These are phyloP conservation scores for Mus pahari DNA, from an alignment of 2,113 vertebrate species.

Conservation along the genomic window DNA sequence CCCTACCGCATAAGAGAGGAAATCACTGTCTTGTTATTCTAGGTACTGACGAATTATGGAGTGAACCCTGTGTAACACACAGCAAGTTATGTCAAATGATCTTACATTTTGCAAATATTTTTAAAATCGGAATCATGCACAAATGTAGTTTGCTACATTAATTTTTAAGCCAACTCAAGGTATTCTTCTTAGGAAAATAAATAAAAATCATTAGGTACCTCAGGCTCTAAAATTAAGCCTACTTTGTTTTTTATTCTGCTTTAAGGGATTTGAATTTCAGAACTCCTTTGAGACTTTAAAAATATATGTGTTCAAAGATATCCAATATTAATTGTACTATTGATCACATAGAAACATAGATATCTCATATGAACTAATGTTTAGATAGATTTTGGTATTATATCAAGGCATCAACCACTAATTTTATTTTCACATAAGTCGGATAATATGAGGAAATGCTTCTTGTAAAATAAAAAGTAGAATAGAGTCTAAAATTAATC, in stretches of 20 bases:
- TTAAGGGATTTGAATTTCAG: background rate
- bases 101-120: conserved; percentile 12
- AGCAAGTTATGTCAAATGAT: conserved; percentile 3
- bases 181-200: conserved; percentile 9
- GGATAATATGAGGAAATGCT: background rate
- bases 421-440: conserved; percentile 20
- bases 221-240: background rate
- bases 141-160: background rate
- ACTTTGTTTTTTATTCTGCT: background rate
- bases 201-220: conserved; percentile 7
- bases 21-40: background rate
- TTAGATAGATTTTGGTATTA: conserved; percentile 36
- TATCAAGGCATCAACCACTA: background rate
- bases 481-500: conserved; percentile 38
- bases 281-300: conserved; percentile 41
- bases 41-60: conserved; percentile 29
- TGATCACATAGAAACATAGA: background rate
- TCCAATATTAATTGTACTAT: background rate
- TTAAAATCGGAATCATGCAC: background rate
- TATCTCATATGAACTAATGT: background rate
- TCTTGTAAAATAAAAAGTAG: conserved; percentile 18
- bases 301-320: background rate
- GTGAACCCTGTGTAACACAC: background rate
- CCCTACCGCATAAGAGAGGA: background rate
- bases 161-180: conserved; percentile 30